Conservation (phyloP, 2,113 vertebrate genomes). For the Synchiropus splendidus region DNA sequence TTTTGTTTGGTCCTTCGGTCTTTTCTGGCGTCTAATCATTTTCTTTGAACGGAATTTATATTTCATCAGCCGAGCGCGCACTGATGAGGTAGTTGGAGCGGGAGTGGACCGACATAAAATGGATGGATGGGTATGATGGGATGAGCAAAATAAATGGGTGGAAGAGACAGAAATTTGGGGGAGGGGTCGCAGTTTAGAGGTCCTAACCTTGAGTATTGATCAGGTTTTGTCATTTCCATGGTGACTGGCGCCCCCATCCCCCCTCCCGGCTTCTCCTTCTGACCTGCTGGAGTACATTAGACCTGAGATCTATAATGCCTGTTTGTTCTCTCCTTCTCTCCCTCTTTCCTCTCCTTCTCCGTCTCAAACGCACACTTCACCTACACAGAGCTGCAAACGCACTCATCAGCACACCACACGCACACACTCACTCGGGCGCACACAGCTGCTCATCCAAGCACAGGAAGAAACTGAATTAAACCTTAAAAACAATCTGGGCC, state of each 20-base stretch:
- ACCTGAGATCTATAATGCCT: constrained; percentile 92
- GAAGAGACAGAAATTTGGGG: constrained; percentile 22
- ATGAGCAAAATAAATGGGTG: constrained; percentile 2
- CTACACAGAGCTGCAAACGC: constrained; percentile 43
- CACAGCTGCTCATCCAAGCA: constrained; percentile 96
- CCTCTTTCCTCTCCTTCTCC: constrained; percentile 9
- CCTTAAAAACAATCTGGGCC: constrained; percentile 99
- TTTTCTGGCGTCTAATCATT: no score
- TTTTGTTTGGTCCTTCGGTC: no score
- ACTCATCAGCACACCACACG: constrained; percentile 24
- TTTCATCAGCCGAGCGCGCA: no score
- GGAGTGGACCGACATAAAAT: constrained; percentile 46
- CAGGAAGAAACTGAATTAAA: constrained; percentile 99
- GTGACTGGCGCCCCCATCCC: constrained; percentile 67
- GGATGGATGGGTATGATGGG: constrained; percentile 36
- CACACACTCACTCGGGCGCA: constrained; percentile 25
- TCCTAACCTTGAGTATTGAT: constrained; percentile 96
- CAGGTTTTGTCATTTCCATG: constrained; percentile 95
- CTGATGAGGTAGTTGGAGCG: constrained; percentile 2
- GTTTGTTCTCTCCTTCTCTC: constrained; percentile 34
- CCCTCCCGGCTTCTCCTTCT: constrained; percentile 54
- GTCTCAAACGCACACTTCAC: constrained; percentile 20
- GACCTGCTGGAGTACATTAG: constrained; percentile 98
- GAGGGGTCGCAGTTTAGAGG: constrained; percentile 57
- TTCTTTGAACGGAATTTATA: no score